These are phyloP conservation scores for Tanaodytes sp. DNA, from an alignment of 2,888 invertebrate genomes.

Conservation along the genomic window DNA sequence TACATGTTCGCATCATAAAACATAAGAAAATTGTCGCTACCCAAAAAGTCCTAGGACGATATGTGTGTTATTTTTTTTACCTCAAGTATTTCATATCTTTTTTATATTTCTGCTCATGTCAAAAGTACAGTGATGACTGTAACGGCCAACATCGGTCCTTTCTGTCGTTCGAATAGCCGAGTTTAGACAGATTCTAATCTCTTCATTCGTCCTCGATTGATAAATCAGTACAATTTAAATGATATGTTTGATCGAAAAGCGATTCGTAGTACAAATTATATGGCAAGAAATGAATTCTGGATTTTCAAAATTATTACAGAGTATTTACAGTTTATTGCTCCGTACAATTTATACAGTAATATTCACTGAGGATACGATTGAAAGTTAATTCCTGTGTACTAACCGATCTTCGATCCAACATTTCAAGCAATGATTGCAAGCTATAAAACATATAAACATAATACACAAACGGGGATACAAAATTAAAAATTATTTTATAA, in stretches of 20 bases:
- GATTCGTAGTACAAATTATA: neutral
- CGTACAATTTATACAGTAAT: slow-evolving; percentile 38
- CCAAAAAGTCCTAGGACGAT: slow-evolving; percentile 58
- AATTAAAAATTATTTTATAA: slow-evolving; percentile 21
- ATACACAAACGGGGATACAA: slow-evolving; percentile 13
- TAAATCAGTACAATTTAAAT: slow-evolving; percentile 24
- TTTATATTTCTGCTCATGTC: slow-evolving; percentile 17
- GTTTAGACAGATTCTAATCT: slow-evolving; percentile 35
- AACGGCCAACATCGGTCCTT: slow-evolving; percentile 46
- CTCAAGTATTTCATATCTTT: slow-evolving; percentile 15
- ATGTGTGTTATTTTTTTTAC: slow-evolving; percentile 54
- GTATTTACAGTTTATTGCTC: slow-evolving; percentile 34
- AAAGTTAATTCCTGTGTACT: slow-evolving; percentile 5
- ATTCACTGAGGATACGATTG: neutral
- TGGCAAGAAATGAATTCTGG: neutral
- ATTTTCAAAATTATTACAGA: slow-evolving; percentile 12
- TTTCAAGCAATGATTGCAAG: slow-evolving; percentile 23
- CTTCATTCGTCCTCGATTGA: slow-evolving; percentile 31
- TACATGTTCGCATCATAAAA: slow-evolving; percentile 42
- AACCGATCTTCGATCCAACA: slow-evolving; percentile 20
- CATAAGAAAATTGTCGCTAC: slow-evolving; percentile 50
- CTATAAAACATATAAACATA: no score
- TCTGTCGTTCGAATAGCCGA: slow-evolving; percentile 33
- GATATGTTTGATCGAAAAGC: slow-evolving; percentile 23
- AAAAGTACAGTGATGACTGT: slow-evolving; percentile 57